Base-by-base conservation (phyloP, 1,140 invertebrate species). In the Aphaenogaster ashmeadi region DNA sequence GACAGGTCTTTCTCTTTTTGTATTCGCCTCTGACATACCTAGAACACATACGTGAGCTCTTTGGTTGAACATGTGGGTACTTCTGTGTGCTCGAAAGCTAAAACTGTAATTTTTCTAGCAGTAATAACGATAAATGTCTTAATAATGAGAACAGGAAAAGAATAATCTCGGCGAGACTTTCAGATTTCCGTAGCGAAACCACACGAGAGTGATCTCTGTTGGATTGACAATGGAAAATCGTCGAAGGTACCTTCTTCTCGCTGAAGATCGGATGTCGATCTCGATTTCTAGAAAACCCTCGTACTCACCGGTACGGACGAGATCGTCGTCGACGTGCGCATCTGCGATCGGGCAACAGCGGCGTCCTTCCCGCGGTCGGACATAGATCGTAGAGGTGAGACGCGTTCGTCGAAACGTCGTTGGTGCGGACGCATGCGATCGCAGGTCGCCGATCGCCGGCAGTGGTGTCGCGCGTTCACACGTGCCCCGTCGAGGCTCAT, bases 401-500 rank as follows among this genome's bases (percentile, higher is more conserved):
- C 38, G 50, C 58, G 81, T 50, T 62, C 54, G 69, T 75, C 47
- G 69, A 50, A 60, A 47, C 21, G 54, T 60, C 58, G 71, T 74
- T 44, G 79, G 13, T 44, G 50, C 79, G 52, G 54, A 90, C 44
- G 64, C 80, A 85, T 81, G 69, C 64, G 71, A 78, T 81, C 71
- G 84, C 36, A 60, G 52, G 7, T 62, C 9, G 74, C 44, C 33
- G 54, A 80, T 62, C 52, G 75, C 60, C 56, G 36, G 75, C 74
- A 84, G 18, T 50, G 56, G 50, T 66, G 56, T 67, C 44, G 52
- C 60, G 52, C 52, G n/a, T 47, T 78, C 50, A 62, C 78, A 67
- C 69, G 84, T 78, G 54, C 36, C 74, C n/a, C 47, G 27, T 77
- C 41, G 66, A 88, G 50, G 66, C 38, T 88, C 87, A 91, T 91